Base-by-base conservation (phyloP, 2,888 invertebrate genomes). In the Cheilosia soror region DNA sequence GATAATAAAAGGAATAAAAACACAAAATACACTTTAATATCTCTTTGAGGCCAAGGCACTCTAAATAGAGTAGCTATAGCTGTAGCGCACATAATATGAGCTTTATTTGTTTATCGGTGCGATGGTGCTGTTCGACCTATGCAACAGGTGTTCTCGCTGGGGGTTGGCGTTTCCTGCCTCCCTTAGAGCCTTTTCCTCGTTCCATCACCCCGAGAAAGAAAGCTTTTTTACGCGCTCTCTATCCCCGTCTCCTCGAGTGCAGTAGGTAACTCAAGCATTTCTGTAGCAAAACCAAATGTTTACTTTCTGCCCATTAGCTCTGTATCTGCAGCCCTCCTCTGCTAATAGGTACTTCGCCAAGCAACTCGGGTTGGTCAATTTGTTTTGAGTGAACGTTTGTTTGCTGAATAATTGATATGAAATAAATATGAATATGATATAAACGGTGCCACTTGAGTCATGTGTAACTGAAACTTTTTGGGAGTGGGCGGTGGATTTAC, bases 21-120 rank as follows among this genome's bases (percentile, higher is more conserved):
- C 47, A 63, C 49, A 73, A 73, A 72, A 79, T 79, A 73, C 66
- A 63, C 78, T 78, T 78, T 72, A 79, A 65, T 80, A 76, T 62
- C 60, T 62, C 80, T 77, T 85, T 85, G 77, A 81, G 85, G 85
- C 81, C 85, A 85, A 85, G 77, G 85, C 76, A 85, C 85, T 85
- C 71, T 81, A 81, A 81, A 77, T 68, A 72, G 81, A 63, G 58
- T 80, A 72, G 63, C 62, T 53, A 44, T 29, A 11, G 37, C 37
- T 37, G 37, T 37, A 37, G 37, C 55, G 15, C 47, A 47, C 7
- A 42, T 5, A 42, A 2, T 13, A 40, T 13, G 20, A 47, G 44
- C 37, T 47, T 33, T 31, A 27, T 63, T 25, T 71, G 25, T 27
- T 33, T 55, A 55, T 53, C n/a, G 13, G n/a, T 13, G 20, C 27